phyloP scores from a whole-genome alignment of 2,888 invertebrate genomes.

The Lycia hirtaria region DNA sequence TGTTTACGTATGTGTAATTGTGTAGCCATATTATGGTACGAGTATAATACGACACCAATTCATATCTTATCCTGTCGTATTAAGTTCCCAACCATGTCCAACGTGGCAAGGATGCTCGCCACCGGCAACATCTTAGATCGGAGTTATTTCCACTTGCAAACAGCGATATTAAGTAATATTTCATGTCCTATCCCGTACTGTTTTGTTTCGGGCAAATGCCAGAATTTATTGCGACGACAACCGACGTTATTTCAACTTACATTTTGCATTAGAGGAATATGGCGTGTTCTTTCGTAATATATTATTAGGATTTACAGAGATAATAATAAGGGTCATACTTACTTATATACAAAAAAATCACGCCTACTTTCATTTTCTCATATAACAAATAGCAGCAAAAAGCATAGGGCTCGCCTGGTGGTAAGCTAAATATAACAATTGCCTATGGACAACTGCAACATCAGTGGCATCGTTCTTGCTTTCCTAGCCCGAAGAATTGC shows the following conservation, averaged over 20 bases:
- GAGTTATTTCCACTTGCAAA: constrained; percentile 41
- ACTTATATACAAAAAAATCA: no score
- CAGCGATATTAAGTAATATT: constrained; percentile 51
- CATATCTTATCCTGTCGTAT: not conserved
- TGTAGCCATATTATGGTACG: no score
- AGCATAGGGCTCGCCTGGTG: no score
- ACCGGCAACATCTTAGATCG: constrained; percentile 41
- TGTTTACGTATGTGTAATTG: no score
- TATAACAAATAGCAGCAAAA: no score
- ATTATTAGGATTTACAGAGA: not conserved
- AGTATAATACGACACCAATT: no score
- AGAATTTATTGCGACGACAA: constrained; percentile 51
- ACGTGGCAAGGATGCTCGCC: constrained; percentile 43
- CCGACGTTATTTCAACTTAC: constrained; percentile 44
- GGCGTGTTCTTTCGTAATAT: not conserved
- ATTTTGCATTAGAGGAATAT: constrained; percentile 41
- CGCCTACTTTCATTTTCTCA: no score
- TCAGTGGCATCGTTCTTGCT: no score
- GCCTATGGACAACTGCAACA: no score
- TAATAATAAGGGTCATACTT: no score
- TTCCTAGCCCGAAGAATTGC: no score
- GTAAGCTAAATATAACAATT: no score
- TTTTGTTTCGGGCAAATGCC: constrained; percentile 52
- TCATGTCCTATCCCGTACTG: constrained; percentile 48
- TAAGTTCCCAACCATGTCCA: constrained; percentile 9